Evolutionary conservation across 2,888 invertebrate genomes (phyloP), one percentile per base, ranked within the genome.

Genomic region (Petrolisthes cinctipes): DNA sequence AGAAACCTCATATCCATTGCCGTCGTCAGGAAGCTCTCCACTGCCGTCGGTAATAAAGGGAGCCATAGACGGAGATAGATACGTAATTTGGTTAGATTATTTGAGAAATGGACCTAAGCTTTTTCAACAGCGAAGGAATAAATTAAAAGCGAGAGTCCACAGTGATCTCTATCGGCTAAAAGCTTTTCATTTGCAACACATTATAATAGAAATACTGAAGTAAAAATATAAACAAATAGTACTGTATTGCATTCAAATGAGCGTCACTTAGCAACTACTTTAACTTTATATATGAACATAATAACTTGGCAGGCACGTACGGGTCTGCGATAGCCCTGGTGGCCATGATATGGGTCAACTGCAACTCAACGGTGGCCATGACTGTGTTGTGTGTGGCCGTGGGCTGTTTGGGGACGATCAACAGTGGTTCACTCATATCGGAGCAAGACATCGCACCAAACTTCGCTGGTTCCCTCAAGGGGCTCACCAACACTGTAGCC

Each of bases 401-500:
- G 23, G 81, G 86, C n/a, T 17, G 71, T 20, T 61, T 57, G 17
- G 88, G 90, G 4, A 51, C 88, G n/a, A 54, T 37, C 53, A 83
- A 86, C 78, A 78, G 85, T 57, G 90, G 90, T 5, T 53, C 20
- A 14, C 4, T 23, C 9, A 20, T 86, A 56, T 81, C 88, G 37
- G 88, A 89, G 53, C 85, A 88, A 53, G 91, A 91, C 83, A 76
- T 91, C 23, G 90, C 91, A 11, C 91, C 91, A 0, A 90, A 88
- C 76, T 85, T 87, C 11, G 91, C 90, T n/a, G 90, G 91, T 37
- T 89, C 88, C 7, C 83, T 91, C 37, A 91, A 91, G 91, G 92
- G 92, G 7, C 88, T 92, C 23, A 91, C 91, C 14, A 91, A 91
- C 83, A 90, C 91, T 14, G 84, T 92, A 9, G 91, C 90, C 1